These are phyloP conservation scores for Tanytarsus gracilentus DNA, from an alignment of 2,888 invertebrate species.

Conservation along the genomic window DNA sequence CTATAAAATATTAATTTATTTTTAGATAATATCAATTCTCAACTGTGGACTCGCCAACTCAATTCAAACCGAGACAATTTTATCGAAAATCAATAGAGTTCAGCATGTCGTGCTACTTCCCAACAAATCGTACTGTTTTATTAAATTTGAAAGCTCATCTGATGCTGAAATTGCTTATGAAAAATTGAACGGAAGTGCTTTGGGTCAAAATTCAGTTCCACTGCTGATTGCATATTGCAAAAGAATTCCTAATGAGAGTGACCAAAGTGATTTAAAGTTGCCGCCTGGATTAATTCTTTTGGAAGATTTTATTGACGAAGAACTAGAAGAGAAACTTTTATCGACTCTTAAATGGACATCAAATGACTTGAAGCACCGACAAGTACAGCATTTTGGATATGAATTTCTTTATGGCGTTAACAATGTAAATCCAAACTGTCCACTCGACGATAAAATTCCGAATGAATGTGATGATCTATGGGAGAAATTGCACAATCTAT, in stretches of 20 bases:
- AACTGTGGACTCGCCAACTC: conserved; percentile 82
- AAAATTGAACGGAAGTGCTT: conserved; percentile 51
- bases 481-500: conserved; percentile 39
- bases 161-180: conserved; percentile 51
- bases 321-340: conserved; percentile 58
- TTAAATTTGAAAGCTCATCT: conserved; percentile 49
- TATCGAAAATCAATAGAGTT: conserved; percentile 46
- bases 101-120: conserved; percentile 60
- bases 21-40: conserved; percentile 50
- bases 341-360: conserved; percentile 49
- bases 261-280: conserved; percentile 40
- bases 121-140: conserved; percentile 72
- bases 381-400: conserved; percentile 85
- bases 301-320: conserved; percentile 58
- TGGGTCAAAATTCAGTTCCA: conserved; percentile 50
- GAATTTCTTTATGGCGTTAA: conserved; percentile 84
- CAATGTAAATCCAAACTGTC: conserved; percentile 64
- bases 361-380: conserved; percentile 61
- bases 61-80: conserved; percentile 55
- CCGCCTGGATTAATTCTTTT: conserved; percentile 65
- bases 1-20: not conserved
- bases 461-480: conserved; percentile 57
- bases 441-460: conserved; percentile 62
- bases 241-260: conserved; percentile 32
- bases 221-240: conserved; percentile 44